Base-by-base conservation (phyloP, 1,140 invertebrate genomes). In the Drosophila sucinea region DNA sequence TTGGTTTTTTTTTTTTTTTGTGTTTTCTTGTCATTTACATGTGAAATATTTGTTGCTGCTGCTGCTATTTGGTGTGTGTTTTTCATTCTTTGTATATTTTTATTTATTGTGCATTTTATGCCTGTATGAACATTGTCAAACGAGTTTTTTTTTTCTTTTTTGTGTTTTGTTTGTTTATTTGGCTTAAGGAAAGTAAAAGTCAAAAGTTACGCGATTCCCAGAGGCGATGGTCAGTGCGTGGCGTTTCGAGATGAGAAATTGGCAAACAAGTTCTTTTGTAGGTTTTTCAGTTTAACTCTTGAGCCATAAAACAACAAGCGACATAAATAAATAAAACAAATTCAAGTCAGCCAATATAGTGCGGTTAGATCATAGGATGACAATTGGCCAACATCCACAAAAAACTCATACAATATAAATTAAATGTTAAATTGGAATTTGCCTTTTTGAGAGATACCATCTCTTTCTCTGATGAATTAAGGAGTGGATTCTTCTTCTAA, bases 81-180 rank as follows among this genome's bases (percentile, higher is more conserved):
- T 51, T 25, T 25, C 7, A 7, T 47, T 23, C 41, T 44, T 47
- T 47, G 23, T 47, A 47, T 25, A 47, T 47, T 63, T 71, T 73
- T 60, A 68, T 76, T 73, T 73, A 65, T 76, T 76, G 65, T 76
- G 68, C 76, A 75, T 68, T 65, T 65, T 51, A 41, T 58, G 64
- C 66, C 56, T 25, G 56, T 25, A 25, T 58, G 32, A 58, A 35
- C 29, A 68, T 65, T 73, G 56, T 23, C 11, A 79, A 79, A 79
- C 76, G 33, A 76, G 76, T 79, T 79, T 75, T 11, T 70, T 32
- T 35, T 62, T 33, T 23, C 29, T 38, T 27, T 40, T 61, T 1
- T 61, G 33, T 61, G 11, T 30, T 38, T 25, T 11, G 8, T 11
- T 10, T 11, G 35, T 38, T 17, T 17, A 17, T 7, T 25, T 10